Evolutionary conservation across 1,140 invertebrate species (phyloP), one percentile per base, ranked within the genome.

Genomic region (Gerris buenoi): DNA sequence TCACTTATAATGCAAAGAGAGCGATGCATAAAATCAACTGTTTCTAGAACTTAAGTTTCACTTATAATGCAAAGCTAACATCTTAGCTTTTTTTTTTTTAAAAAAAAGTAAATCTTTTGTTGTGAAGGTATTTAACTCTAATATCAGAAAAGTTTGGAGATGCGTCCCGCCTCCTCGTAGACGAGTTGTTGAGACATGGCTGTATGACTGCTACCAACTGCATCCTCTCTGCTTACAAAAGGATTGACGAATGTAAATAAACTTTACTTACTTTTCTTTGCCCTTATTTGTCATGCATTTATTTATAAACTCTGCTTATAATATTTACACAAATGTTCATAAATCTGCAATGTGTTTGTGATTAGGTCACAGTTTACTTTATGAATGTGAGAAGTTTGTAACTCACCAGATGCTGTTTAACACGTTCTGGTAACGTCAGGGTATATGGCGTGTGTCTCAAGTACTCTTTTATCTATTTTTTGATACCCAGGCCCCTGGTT

Each of bases 91-190:
- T 56, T 10, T 13, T 13, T 56, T 10, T 56, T 13, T 56, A 56
- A 13, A 56, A 56, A 13, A 13, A 13, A 56, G 46, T 56, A 56
- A 10, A 13, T 56, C 46, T 56, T 10, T 56, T 13, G n/a, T 56
- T 26, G 3, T 57, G 62, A 75, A 85, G 83, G 56, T 85, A 82
- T 68, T 77, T 84, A 29, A 78, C 80, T 64, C 76, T 87, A 70
- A 84, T 88, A 61, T 88, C 89, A 76, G 84, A 80, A n/a, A 83
- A 84, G 72, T 88, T 84, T 79, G 88, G 87, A 2, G 83, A 83
- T 73, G 83, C 86, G 64, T 82, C 84, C 25, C 88, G 89, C 76
- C 80, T 89, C 57, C 80, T 91, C 29, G 75, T 90, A 0, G 88
- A 90, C 74, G 87, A 90, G 75, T 73, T 90, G 0, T 76, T 90